Evolutionary conservation across 2,888 invertebrate species (phyloP).

Genomic region (Eristalis intricaria): DNA sequence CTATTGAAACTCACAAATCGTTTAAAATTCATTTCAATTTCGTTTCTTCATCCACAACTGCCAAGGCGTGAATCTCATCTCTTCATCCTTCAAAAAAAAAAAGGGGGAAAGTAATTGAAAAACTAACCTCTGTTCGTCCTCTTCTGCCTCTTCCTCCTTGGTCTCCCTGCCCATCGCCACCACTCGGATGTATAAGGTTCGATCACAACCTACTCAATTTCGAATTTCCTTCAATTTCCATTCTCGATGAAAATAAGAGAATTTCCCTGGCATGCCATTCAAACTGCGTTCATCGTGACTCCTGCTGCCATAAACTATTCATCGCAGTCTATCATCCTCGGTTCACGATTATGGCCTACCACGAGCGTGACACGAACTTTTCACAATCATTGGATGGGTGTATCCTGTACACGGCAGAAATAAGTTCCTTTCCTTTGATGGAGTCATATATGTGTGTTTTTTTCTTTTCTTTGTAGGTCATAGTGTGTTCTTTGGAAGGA

Average conservation of each 20-base stretch:
- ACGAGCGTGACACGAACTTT: constrained; percentile 25
- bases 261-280: constrained; percentile 36
- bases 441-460: background rate
- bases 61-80: constrained; percentile 35
- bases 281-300: constrained; percentile 30
- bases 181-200: background rate
- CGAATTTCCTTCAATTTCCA: constrained; percentile 61
- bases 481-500: too few relatives aligned
- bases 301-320: constrained; percentile 64
- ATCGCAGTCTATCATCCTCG: constrained; percentile 61
- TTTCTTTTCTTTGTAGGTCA: too few relatives aligned
- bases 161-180: background rate
- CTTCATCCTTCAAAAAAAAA: constrained; percentile 42
- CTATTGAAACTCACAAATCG: constrained; percentile 47
- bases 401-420: constrained; percentile 26
- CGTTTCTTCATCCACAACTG: constrained; percentile 10
- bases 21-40: constrained; percentile 54
- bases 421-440: background rate
- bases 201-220: constrained; percentile 41
- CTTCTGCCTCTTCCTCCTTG: background rate
- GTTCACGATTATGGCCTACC: constrained; percentile 60
- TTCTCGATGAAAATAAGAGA: constrained; percentile 30
- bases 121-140: constrained; percentile 35
- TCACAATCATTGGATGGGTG: constrained; percentile 14
- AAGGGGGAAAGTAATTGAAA: constrained; percentile 56